Conservation (phyloP, 2,888 invertebrate species). For the Phasia obesa region DNA sequence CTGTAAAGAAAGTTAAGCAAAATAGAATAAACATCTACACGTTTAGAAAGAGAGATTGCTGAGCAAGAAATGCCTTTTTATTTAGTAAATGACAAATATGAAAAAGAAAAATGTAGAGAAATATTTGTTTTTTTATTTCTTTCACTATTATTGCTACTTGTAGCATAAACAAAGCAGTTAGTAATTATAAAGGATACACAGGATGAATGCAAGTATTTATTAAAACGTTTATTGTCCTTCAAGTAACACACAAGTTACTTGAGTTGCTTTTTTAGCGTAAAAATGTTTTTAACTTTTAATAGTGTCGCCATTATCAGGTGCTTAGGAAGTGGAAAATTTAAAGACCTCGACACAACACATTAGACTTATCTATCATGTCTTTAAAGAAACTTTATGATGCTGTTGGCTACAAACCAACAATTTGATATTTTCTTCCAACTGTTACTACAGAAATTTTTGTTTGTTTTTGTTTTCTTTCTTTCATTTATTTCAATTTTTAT, state of each 20-base stretch:
- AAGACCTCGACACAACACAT: constrained; percentile 1
- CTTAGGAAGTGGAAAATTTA: background rate
- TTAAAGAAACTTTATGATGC: constrained; percentile 24
- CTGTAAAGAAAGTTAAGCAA: background rate
- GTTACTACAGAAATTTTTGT: background rate
- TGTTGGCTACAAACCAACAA: constrained; percentile 5
- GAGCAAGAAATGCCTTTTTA: background rate
- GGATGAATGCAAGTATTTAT: constrained; percentile 9
- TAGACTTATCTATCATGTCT: constrained; percentile 2
- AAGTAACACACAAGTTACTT: background rate
- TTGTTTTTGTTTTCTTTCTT: background rate
- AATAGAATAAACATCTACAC: background rate
- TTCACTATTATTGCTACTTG: background rate
- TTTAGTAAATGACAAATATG: constrained; percentile 17
- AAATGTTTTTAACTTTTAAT: constrained; percentile 1
- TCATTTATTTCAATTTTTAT: constrained; percentile 14
- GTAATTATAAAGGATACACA: constrained; percentile 29
- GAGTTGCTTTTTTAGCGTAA: background rate
- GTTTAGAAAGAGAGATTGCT: constrained; percentile 3
- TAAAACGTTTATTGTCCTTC: background rate
- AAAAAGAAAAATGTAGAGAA: constrained; percentile 1
- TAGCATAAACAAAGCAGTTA: constrained; percentile 31
- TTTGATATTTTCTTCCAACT: constrained; percentile 12
- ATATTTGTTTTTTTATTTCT: too few relatives aligned
- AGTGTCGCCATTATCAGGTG: constrained; percentile 19